These are phyloP conservation scores for Vireo altiloquus DNA, from an alignment of 2,113 vertebrate species.

Conservation along the genomic window DNA sequence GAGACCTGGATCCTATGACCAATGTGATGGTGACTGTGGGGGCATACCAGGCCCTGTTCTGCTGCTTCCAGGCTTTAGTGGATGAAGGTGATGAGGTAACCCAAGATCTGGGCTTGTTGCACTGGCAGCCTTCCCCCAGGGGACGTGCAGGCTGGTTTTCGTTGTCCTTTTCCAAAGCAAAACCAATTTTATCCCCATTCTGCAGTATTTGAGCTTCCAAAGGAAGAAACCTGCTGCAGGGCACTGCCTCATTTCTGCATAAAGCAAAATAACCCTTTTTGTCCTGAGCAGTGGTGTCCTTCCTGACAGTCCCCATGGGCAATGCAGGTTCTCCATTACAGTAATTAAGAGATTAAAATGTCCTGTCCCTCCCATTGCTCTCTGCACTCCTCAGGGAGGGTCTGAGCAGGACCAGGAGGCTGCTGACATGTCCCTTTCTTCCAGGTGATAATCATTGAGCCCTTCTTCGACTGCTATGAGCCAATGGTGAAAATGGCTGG, in stretches of 20 bases:
- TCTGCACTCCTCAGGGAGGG: background rate
- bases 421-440: background rate
- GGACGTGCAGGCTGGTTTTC: background rate
- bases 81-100: conserved; percentile 91
- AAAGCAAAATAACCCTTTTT: background rate
- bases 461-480: conserved; percentile 94
- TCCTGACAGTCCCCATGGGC: background rate
- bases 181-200: background rate
- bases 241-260: background rate
- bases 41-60: conserved; percentile 89
- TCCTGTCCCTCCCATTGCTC: background rate
- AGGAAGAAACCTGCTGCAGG: background rate
- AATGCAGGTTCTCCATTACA: background rate
- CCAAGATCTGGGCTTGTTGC: background rate
- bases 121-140: background rate
- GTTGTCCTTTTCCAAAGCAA: background rate
- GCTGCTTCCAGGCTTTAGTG: conserved; percentile 87
- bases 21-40: conserved; percentile 91
- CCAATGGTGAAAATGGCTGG: conserved; percentile 90
- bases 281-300: background rate
- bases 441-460: conserved; percentile 94
- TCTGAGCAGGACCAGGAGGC: background rate
- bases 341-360: background rate
- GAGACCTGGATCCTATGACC: conserved; percentile 79
- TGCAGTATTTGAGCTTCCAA: background rate